Conservation (phyloP, 1,140 invertebrate genomes). For the Macrocentrus cingulum region DNA sequence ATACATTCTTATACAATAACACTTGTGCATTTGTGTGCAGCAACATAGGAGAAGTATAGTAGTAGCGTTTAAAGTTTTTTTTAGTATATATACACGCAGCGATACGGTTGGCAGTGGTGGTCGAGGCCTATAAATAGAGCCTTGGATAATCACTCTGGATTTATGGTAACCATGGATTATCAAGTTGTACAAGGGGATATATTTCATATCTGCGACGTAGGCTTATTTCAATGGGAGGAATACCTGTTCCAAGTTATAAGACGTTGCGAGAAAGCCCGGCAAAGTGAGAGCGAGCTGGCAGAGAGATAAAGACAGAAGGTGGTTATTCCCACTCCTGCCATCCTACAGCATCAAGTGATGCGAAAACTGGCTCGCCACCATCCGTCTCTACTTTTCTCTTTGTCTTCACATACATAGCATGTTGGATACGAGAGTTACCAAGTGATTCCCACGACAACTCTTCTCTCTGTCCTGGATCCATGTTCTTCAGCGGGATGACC, state of each 20-base stretch:
- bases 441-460: constrained; percentile 18
- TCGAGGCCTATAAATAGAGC: constrained; percentile 55
- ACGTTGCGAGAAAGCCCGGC: constrained; percentile 1
- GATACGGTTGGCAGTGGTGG: neutral
- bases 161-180: constrained; percentile 61
- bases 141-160: constrained; percentile 60
- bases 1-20: too few relatives aligned
- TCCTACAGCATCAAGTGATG: too few relatives aligned
- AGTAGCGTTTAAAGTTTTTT: too few relatives aligned
- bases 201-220: constrained; percentile 59
- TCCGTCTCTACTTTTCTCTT: constrained; percentile 7
- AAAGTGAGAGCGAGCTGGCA: constrained; percentile 10
- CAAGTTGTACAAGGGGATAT: constrained; percentile 59
- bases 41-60: too few relatives aligned
- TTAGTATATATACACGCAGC: too few relatives aligned
- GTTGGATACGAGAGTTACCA: constrained; percentile 1
- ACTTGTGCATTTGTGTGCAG: too few relatives aligned
- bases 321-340: constrained; percentile 1
- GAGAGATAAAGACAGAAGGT: constrained; percentile 2
- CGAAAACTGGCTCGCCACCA: constrained; percentile 22
- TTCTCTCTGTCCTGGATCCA: constrained; percentile 4
- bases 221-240: constrained; percentile 55
- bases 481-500: constrained; percentile 24
- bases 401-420: constrained; percentile 8
- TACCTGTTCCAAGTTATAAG: constrained; percentile 44